phyloP scores from a whole-genome alignment of 2,797 vertebrate species.

The Pagetopsis macropterus region DNA sequence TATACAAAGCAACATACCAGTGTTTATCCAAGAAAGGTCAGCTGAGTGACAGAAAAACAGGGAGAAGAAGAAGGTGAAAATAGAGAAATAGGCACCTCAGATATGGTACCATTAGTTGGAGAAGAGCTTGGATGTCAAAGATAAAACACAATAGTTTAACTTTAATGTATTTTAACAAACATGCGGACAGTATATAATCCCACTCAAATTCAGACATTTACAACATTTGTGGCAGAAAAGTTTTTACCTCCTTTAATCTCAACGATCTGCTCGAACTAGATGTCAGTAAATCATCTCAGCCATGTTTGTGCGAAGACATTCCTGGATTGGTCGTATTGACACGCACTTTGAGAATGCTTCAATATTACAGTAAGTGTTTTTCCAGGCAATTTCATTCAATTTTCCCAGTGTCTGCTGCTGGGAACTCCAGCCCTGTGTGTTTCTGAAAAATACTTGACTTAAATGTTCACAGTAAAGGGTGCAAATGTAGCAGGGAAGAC shows the following conservation, averaged over 20 bases:
- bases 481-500: slow-evolving; percentile 25
- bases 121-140: neutral
- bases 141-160: neutral
- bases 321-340: no score
- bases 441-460: slow-evolving; percentile 2
- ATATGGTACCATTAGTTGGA: no score
- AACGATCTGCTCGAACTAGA: no score
- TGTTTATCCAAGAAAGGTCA: slow-evolving; percentile 74
- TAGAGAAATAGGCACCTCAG: slow-evolving; percentile 3
- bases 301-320: no score
- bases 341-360: neutral
- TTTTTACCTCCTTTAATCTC: neutral
- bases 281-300: no score
- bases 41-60: slow-evolving; percentile 69
- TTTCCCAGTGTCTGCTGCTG: neutral
- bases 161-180: neutral
- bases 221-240: neutral
- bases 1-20: slow-evolving; percentile 76
- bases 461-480: slow-evolving; percentile 9
- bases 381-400: neutral
- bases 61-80: slow-evolving; percentile 44
- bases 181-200: neutral
- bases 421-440: neutral
- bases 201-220: neutral
- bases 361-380: neutral